Evolutionary conservation across 2,888 invertebrate genomes (phyloP).

Genomic region (Conistra vaccinii): DNA sequence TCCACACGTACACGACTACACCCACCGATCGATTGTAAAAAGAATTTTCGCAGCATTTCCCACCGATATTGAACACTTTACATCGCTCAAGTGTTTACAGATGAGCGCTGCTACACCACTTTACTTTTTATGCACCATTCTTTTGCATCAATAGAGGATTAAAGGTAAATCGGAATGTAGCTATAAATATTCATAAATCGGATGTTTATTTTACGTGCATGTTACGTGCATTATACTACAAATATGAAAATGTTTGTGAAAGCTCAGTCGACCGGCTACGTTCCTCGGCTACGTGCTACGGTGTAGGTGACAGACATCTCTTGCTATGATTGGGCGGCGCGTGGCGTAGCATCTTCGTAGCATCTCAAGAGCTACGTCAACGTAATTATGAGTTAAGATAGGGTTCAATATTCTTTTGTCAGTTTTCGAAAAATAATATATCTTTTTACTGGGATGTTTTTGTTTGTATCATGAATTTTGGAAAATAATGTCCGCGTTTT

Average conservation of each 20-base stretch:
- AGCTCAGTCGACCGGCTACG: slow-evolving; percentile 24
- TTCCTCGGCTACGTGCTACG: slow-evolving; percentile 49
- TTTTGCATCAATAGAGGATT: slow-evolving; percentile 69
- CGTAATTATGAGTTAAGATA: neutral
- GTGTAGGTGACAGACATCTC: slow-evolving; percentile 20
- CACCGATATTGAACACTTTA: slow-evolving; percentile 84
- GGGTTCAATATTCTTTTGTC: neutral
- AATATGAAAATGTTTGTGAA: slow-evolving; percentile 23
- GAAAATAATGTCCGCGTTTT: neutral
- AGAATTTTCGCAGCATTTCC: slow-evolving; percentile 85
- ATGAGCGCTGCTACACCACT: slow-evolving; percentile 73
- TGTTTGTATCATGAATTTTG: neutral
- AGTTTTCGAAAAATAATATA: neutral
- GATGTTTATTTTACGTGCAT: slow-evolving; percentile 25
- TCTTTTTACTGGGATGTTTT: neutral
- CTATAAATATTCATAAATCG: slow-evolving; percentile 36
- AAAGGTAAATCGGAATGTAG: slow-evolving; percentile 54
- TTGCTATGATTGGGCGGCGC: slow-evolving; percentile 20
- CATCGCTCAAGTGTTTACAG: slow-evolving; percentile 81
- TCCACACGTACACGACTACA: slow-evolving; percentile 78
- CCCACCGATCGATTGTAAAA: slow-evolving; percentile 87
- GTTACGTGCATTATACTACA: neutral
- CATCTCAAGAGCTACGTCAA: slow-evolving; percentile 21
- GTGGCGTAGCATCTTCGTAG: slow-evolving; percentile 61
- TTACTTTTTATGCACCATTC: slow-evolving; percentile 73